A percentile compares a stretch with the other conserved stretches of the same genome.
Evolutionary conservation across 2,888 invertebrate species (phyloP).

Genomic region (Pachymerium ferrugineum): DNA sequence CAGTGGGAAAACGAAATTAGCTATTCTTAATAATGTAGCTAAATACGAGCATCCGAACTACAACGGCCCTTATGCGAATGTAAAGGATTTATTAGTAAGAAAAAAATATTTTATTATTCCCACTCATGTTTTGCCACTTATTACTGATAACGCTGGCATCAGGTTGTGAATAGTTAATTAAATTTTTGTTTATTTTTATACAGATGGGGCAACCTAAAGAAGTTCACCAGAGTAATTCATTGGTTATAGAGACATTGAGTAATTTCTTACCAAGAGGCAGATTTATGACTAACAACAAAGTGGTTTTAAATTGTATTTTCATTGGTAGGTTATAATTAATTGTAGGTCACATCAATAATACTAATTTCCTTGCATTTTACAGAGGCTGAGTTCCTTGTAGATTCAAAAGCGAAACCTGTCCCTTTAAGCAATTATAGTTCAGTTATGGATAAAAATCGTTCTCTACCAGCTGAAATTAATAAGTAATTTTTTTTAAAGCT

Average conservation of each 20-base stretch:
- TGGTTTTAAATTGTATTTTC: not conserved
- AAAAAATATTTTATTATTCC: too few species aligned
- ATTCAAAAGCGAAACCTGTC: not conserved
- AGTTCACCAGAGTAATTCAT: not conserved
- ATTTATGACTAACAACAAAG: not conserved
- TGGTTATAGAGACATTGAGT: not conserved
- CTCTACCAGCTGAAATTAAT: not conserved
- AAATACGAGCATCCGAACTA: not conserved
- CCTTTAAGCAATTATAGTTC: not conserved
- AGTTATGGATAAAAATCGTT: not conserved
- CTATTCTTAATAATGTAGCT: not conserved
- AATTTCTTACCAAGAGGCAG: not conserved
- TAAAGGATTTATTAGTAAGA: not conserved
- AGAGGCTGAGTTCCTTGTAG: not conserved
- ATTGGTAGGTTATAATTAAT: not conserved
- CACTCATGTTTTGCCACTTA: too few species aligned
- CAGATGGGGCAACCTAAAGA: not conserved
- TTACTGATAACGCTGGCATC: too few species aligned
- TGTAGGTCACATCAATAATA: not conserved
- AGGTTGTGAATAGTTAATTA: not conserved
- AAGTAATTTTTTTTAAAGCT: not conserved
- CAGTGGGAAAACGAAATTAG: not conserved
- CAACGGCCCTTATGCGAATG: not conserved
- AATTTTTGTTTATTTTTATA: not conserved
- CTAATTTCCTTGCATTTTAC: not conserved